A percentile compares a stretch with the other conserved stretches of the same genome.
These are phyloP conservation scores for Leptodactylus fuscus DNA, from an alignment of 2,113 vertebrate species.

Conservation along the genomic window DNA sequence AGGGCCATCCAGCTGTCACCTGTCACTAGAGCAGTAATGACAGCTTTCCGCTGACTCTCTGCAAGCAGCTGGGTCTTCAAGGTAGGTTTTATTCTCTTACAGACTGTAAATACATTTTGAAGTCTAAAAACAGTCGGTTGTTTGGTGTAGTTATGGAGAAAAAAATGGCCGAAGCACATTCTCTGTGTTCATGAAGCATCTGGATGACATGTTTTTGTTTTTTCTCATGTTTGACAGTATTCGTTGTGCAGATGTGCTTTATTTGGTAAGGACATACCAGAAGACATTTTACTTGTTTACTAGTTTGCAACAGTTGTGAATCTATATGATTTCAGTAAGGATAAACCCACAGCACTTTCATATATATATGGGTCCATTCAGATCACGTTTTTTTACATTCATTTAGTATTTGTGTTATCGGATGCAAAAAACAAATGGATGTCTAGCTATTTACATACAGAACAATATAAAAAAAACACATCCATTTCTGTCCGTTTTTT, in stretches of 20 bases:
- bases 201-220: background rate
- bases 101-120: background rate
- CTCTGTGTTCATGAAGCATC: too few species aligned
- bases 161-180: background rate
- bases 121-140: background rate
- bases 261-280: background rate
- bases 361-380: background rate
- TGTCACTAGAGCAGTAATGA: background rate
- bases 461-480: too few species aligned
- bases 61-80: background rate
- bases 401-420: too few species aligned
- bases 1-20: background rate
- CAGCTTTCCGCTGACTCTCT: slow-evolving; percentile 25
- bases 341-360: background rate
- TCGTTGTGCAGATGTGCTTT: background rate
- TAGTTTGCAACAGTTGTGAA: background rate
- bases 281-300: background rate
- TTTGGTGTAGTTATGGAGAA: background rate
- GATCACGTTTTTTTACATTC: background rate
- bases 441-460: too few species aligned
- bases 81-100: background rate
- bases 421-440: too few species aligned
- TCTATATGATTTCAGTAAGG: background rate
- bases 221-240: background rate
- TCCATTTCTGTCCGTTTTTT: too few species aligned